These are phyloP conservation scores for Aphaenogaster ashmeadi DNA, from an alignment of 1,140 invertebrate genomes.

Conservation along the genomic window DNA sequence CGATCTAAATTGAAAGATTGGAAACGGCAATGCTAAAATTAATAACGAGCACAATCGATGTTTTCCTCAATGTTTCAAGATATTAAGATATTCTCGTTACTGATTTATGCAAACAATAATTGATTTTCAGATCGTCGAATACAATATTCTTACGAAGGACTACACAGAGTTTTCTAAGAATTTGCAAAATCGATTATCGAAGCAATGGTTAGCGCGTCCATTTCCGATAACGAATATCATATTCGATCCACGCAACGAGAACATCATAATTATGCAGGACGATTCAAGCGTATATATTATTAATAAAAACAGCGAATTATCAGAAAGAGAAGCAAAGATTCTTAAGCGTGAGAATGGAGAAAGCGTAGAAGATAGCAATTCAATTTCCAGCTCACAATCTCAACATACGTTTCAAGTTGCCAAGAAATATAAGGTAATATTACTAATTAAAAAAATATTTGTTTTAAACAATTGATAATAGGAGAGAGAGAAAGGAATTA, in stretches of 20 bases:
- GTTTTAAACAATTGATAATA: conserved; percentile 15
- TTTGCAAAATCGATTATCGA: conserved; percentile 85
- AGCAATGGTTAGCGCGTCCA: conserved; percentile 85
- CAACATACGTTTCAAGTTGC: conserved; percentile 83
- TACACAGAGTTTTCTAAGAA: conserved; percentile 88
- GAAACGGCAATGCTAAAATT: conserved; percentile 15
- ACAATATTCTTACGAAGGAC: conserved; percentile 87
- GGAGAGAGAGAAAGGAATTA: not conserved
- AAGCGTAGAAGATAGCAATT: conserved; percentile 82
- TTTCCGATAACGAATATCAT: conserved; percentile 88
- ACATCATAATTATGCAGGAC: conserved; percentile 90
- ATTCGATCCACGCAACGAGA: conserved; percentile 88
- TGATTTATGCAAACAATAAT: conserved; percentile 29
- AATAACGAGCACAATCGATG: not conserved
- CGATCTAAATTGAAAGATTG: conserved; percentile 18
- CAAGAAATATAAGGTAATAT: conserved; percentile 86
- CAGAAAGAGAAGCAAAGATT: conserved; percentile 83
- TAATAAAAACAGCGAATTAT: conserved; percentile 87
- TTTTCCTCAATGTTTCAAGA: not conserved
- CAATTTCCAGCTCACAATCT: conserved; percentile 77
- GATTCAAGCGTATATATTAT: conserved; percentile 89
- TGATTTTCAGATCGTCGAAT: conserved; percentile 90
- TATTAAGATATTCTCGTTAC: not conserved
- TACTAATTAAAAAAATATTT: conserved; percentile 13
- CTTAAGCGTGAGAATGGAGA: conserved; percentile 82